Base-by-base conservation (phyloP, 2,888 invertebrate species). In the Caenorhabditis sulstoni region DNA sequence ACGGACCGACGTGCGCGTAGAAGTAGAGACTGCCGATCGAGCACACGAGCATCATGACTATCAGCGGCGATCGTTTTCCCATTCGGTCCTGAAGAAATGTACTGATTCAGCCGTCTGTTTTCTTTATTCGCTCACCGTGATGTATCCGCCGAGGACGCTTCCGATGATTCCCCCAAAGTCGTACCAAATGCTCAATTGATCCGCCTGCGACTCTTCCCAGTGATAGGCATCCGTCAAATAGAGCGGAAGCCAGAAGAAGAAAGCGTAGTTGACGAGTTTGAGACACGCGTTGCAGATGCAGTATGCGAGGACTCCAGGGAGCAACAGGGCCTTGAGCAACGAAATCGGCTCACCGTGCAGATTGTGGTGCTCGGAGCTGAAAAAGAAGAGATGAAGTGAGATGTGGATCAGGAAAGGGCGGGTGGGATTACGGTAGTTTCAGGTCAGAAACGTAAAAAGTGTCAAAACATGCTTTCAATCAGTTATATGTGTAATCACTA, bases 191-290 rank as follows among this genome's bases (percentile, higher is more conserved):
- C 92, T 91, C 62, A 92, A 87, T 61, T 90, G 85, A 85, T 92
- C 92, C 11, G 92, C 91, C 45, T 80, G 77, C 18, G 84, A 68
- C 67, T 84, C 86, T 22, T 81, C 75, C 85, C 86, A 86, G 22
- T 85, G 65, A 61, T 86, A 86, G 9, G 84, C 84, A 41, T 87
- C 90, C 35, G 88, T 87, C 44, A 92, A 86, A 82, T 92, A 92
- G 76, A 90, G 91, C 20, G 92, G 92, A 65, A 92, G 86, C 92
- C 92, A 92, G 88, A 92, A 92, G 89, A 92, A 92, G 87, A 92
- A 92, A 8, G 92, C 91, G 82, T 92, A 92, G 84, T 92, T 92
- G 67, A 92, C 92, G 66, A 92, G 87, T 83, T 92, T 92, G 75
- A 92, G 88, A 81, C 91, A 92, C 5, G 92, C 92, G 84, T 92